Conservation (phyloP, 2,797 vertebrate species). For the Toxotes lorentzi region DNA sequence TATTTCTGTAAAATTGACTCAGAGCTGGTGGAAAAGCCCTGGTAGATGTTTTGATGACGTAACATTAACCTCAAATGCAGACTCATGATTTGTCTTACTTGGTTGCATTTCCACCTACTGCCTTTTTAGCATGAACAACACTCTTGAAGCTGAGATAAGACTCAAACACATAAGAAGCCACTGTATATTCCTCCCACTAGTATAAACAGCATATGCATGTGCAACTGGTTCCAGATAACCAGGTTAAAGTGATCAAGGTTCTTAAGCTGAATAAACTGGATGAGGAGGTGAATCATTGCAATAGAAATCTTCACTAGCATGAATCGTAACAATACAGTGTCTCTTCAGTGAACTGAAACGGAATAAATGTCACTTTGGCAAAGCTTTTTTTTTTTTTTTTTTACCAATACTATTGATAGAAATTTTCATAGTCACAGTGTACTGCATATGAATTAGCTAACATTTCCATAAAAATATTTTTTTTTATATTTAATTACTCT, state of each 20-base stretch:
- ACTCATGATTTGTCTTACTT: constrained; percentile 41
- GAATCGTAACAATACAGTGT: background rate
- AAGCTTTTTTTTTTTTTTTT: background rate
- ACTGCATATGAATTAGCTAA: background rate
- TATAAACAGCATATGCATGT: constrained; percentile 8
- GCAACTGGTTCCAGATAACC: constrained; percentile 22
- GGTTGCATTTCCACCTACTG: constrained; percentile 31
- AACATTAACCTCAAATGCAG: constrained; percentile 38
- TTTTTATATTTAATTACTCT: background rate
- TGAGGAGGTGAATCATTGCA: constrained; percentile 21
- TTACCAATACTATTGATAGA: background rate
- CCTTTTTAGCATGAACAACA: constrained; percentile 13
- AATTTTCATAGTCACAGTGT: background rate
- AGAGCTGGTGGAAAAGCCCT: background rate
- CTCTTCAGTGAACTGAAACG: background rate
- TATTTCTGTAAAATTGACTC: constrained; percentile 16
- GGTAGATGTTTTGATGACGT: constrained; percentile 10
- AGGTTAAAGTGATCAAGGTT: constrained; percentile 15
- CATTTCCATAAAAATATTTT: background rate
- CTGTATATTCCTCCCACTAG: constrained; percentile 2
- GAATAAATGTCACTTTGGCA: background rate
- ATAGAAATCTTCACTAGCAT: constrained; percentile 6
- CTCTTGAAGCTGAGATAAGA: constrained; percentile 17
- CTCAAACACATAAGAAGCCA: background rate
- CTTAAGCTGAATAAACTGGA: constrained; percentile 13